A percentile compares a stretch with the other conserved stretches of the same genome.
These are phyloP conservation scores for Albula glossodonta DNA, from an alignment of 2,113 vertebrate species.

Conservation along the genomic window DNA sequence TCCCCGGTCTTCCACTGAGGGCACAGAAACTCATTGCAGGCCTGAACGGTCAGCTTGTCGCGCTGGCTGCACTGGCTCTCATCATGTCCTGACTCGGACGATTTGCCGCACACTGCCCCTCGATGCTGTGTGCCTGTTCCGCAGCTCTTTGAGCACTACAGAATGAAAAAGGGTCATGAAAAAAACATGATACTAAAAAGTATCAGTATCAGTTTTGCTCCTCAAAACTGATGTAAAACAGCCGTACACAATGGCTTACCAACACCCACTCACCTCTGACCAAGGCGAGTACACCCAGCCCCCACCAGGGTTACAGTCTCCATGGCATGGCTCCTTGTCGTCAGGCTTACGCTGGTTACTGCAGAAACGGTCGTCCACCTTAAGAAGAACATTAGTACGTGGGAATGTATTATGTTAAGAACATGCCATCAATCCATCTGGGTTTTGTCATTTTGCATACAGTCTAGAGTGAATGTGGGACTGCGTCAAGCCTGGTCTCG, in stretches of 20 bases:
- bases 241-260: background rate
- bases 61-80: slow-evolving; percentile 89
- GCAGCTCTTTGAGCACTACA: slow-evolving; percentile 92
- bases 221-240: background rate
- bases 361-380: slow-evolving; percentile 84
- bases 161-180: background rate
- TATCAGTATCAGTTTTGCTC: too few relatives aligned
- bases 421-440: background rate
- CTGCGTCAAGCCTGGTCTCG: background rate
- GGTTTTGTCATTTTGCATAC: background rate
- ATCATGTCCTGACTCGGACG: slow-evolving; percentile 74
- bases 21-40: slow-evolving; percentile 88
- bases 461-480: background rate
- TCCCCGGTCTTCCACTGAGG: slow-evolving; percentile 91
- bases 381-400: background rate
- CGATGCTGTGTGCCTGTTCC: slow-evolving; percentile 83
- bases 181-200: background rate
- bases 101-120: slow-evolving; percentile 83
- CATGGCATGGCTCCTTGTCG: slow-evolving; percentile 85
- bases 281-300: slow-evolving; percentile 93
- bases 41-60: slow-evolving; percentile 82
- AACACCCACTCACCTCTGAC: slow-evolving; percentile 81
- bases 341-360: slow-evolving; percentile 80
- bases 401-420: background rate
- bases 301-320: slow-evolving; percentile 87